Evolutionary conservation across 2,113 vertebrate species (phyloP), one percentile per base, ranked within the genome.

Genomic region (Thamnophis sirtalis): DNA sequence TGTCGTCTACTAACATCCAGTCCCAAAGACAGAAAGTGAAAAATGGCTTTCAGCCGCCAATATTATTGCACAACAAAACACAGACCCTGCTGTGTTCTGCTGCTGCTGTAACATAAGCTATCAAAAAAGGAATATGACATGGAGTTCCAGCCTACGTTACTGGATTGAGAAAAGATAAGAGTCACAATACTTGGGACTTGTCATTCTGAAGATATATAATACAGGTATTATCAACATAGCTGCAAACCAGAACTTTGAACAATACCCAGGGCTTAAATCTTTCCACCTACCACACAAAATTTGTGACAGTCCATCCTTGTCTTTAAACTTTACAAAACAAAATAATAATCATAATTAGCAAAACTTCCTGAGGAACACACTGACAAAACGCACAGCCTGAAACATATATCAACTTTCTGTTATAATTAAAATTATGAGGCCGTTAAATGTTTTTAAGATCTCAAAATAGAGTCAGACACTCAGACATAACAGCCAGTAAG

Each of bases 91-190:
- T 94, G 89, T 87, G 93, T 91, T 96, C 95, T 95, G 90, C 7
- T 95, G 92, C 95, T 87, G 94, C 94, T 93, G 89, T 88, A 90
- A 95, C 21, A 0, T 94, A 88, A 90, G 94, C 96, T 96, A 88
- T 13, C 60, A 56, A 86, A 91, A 90, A 26, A 96, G 95, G 93
- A 90, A 48, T 7, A 92, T 90, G 87, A 92, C 86, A 0, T 49
- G 93, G 93, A 94, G 84, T 93, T 95, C 87, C 94, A 91, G 95
- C 96, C 95, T 95, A 96, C 95, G 94, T 93, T 95, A 97, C 13
- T 93, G 94, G 95, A 96, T 13, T 1, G 92, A 94, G 19, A 94
- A 96, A 96, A 95, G 91, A 95, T 86, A 95, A 91, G 91, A 91
- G 91, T 88, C 88, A 9, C 96, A 88, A 97, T 97, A 96, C 93